Base-by-base conservation (phyloP, 2,113 vertebrate species). In the Melanocharis versteri region DNA sequence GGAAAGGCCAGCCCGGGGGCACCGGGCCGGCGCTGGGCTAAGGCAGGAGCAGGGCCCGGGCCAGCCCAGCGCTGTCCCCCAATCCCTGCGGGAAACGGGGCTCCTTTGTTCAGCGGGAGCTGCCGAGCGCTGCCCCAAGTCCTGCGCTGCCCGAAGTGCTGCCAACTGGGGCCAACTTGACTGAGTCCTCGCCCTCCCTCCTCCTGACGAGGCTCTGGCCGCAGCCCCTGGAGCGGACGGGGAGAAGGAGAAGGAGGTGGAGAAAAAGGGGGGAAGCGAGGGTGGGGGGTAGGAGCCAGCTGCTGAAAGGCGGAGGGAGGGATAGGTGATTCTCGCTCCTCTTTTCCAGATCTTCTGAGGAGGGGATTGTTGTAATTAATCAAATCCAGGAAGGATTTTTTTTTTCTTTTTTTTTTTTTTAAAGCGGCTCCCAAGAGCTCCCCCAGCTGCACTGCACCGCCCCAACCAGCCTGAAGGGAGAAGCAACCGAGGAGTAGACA, bases 141-240 rank as follows among this genome's bases (percentile, higher is more conserved):
- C 86, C 73, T 62, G 66, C 35, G 77, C 75, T 86, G 51, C 94
- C 69, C 90, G 5, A 95, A 96, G 95, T 90, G 96, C 70, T 92
- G 92, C 90, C 88, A 96, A 90, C 60, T 93, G 90, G 68, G 64
- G 89, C 94, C 92, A 94, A 96, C 91, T 96, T 91, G 75, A 51
- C 53, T 58, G 95, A 93, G 78, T 56, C 68, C 58, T 81, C 47
- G 24, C 65, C 81, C 89, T 56, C 80, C 89, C 93, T 83, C 80
- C 80, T 80, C 64, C 81, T 79, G 76, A 44, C 76, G 89, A 96
- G 72, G 53, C 40, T 93, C 86, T 93, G 96, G 88, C 82, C 70
- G 66, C 90, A 94, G 93, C 90, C 93, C 89, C 86, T 12, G 53
- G 64, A 93, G 73, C 90, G 69, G 68, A 78, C 37, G 62, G 81